Percentiles rank a stretch among this genome's conserved stretches.
Evolutionary conservation across 2,888 invertebrate genomes (phyloP).

Genomic region (Dynastes maya): DNA sequence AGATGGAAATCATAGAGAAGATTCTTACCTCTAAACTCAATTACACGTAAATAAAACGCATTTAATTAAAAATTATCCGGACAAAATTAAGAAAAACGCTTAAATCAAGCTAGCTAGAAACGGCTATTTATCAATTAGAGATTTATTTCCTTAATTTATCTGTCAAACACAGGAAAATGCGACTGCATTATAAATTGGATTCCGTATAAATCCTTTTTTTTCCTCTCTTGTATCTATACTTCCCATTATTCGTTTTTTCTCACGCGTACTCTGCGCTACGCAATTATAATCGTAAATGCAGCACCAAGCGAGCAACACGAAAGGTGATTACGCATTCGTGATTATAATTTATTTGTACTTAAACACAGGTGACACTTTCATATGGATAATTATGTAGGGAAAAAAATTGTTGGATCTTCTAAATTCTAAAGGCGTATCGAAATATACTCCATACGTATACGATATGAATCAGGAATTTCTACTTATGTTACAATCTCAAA

Average conservation of each 20-base stretch:
- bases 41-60: conserved; percentile 1
- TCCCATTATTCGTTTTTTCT: neutral
- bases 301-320: no score
- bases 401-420: neutral
- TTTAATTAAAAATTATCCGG: conserved; percentile 17
- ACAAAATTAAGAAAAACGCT: conserved; percentile 30
- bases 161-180: conserved; percentile 43
- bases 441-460: neutral
- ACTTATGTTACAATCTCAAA: conserved; percentile 39
- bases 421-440: neutral
- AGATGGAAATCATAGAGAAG: no score
- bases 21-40: neutral
- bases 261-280: neutral
- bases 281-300: neutral
- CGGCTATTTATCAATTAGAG: conserved; percentile 50
- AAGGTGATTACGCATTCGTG: neutral
- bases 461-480: conserved; percentile 6
- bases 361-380: neutral
- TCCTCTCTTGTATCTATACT: neutral
- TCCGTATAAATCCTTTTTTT: conserved; percentile 37
- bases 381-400: neutral
- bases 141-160: conserved; percentile 46
- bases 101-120: conserved; percentile 21
- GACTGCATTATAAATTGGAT: conserved; percentile 37
- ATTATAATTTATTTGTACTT: conserved; percentile 3